Base-by-base conservation (phyloP, 2,888 invertebrate genomes). In the Oxytorus armatus region DNA sequence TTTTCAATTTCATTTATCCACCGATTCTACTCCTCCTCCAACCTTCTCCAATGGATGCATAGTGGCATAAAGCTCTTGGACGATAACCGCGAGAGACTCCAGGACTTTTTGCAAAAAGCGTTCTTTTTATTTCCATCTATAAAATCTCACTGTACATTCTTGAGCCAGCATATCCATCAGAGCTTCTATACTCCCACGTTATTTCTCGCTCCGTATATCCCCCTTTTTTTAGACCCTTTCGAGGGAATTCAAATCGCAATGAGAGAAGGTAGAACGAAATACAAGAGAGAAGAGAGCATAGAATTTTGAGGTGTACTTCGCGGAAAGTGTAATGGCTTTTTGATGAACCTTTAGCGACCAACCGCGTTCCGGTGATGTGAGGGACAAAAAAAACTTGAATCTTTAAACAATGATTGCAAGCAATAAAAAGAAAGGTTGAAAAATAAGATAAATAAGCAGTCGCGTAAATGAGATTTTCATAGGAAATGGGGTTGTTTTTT, bases 1-100 rank as follows among this genome's bases (percentile, higher is more conserved):
- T 88, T 88, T 87, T 87, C 87, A 86, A 88, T 87, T 88, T 89
- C 88, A 83, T 83, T 80, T 83, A 79, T 82, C 80, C 79, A 47
- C 55, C 72, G 75, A 78, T 82, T 79, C 74, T 61, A 55, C 63
- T 68, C 55, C 74, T 77, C 77, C 74, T 72, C 49, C 25, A 25
- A n/a, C 36, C 39, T 51, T 25, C 51, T 23, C 42, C 49, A 42
- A 49, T 3, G 59, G 21, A 11, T 47, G 57, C 18, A 57, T 33
- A 49, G 59, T 49, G n/a, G 47, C 59, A 23, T 49, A 69, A 44
- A 23, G 36, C 55, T 23, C 44, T 29, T 25, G 33, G 72, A 61
- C 49, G 61, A 72, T 49, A 51, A 49, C 25, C 61, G 70, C 33
- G 59, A 70, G 59, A 70, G 59, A 36, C 36, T 33, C 59, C 33